Conservation (phyloP, 2,888 invertebrate species). For the Tetramorium bicarinatum region DNA sequence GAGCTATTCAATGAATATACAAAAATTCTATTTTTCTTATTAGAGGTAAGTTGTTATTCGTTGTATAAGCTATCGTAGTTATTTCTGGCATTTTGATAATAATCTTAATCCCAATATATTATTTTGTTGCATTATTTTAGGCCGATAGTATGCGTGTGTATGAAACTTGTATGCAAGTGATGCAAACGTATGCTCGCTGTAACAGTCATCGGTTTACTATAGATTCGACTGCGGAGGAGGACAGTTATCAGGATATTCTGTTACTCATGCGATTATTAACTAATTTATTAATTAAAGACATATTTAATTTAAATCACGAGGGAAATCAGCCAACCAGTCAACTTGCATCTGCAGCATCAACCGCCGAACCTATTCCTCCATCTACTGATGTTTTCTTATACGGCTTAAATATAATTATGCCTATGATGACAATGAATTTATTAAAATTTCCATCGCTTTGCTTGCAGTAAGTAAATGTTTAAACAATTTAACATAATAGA, state of each 20-base stretch:
- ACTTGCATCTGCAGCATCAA: not conserved
- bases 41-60: constrained; percentile 77
- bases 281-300: constrained; percentile 88
- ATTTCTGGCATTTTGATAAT: not conserved
- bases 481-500: not conserved
- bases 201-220: constrained; percentile 89
- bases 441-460: constrained; percentile 91
- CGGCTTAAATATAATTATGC: constrained; percentile 91
- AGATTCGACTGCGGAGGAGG: constrained; percentile 91
- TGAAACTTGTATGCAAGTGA: constrained; percentile 90
- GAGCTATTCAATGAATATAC: constrained; percentile 92
- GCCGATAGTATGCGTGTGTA: constrained; percentile 90
- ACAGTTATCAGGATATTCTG: constrained; percentile 91
- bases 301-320: constrained; percentile 86
- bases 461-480: constrained; percentile 87
- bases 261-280: constrained; percentile 93
- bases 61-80: not conserved
- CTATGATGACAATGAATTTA: constrained; percentile 91
- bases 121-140: constrained; percentile 78
- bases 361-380: constrained; percentile 79
- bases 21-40: constrained; percentile 90
- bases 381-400: constrained; percentile 89
- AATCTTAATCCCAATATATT: constrained; percentile 9
- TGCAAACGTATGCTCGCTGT: constrained; percentile 91
- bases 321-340: constrained; percentile 60